A percentile compares a stretch with the other conserved stretches of the same genome.
Evolutionary conservation across 2,888 invertebrate species (phyloP).

Genomic region (Dynastes maya): DNA sequence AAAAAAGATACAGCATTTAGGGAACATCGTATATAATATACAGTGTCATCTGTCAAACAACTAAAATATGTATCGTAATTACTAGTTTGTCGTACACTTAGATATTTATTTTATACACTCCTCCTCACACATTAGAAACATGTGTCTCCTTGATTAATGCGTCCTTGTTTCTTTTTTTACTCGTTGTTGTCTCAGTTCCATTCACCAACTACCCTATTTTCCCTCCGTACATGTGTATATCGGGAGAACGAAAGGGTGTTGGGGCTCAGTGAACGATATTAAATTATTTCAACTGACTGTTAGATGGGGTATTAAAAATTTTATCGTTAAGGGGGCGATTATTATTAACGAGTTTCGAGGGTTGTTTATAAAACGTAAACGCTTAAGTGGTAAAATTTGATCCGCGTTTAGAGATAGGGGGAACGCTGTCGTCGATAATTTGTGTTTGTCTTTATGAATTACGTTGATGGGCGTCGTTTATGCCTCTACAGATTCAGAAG

Average conservation of each 20-base stretch:
- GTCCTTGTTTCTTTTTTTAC: constrained; percentile 19
- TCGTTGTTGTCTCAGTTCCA: neutral
- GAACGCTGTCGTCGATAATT: neutral
- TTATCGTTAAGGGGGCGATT: constrained; percentile 28
- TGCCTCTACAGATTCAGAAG: too few species aligned
- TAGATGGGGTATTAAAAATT: constrained; percentile 4
- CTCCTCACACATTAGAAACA: constrained; percentile 37
- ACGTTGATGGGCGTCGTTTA: too few species aligned
- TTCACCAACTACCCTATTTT: constrained; percentile 1
- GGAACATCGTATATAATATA: neutral
- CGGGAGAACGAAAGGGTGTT: too few species aligned
- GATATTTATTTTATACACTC: constrained; percentile 38
- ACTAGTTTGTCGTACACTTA: constrained; percentile 38
- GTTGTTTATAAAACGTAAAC: constrained; percentile 8
- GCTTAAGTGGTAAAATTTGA: constrained; percentile 14
- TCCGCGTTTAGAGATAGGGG: neutral
- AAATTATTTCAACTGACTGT: constrained; percentile 17
- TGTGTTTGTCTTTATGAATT: too few species aligned
- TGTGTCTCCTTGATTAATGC: constrained; percentile 37
- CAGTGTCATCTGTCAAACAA: constrained; percentile 39
- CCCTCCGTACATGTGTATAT: too few species aligned
- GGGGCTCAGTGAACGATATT: neutral
- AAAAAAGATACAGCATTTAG: constrained; percentile 21
- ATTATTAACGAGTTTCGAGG: constrained; percentile 7
- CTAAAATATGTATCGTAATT: constrained; percentile 43